phyloP scores from a whole-genome alignment of 1,140 invertebrate genomes.

The Listronotus bonariensis region DNA sequence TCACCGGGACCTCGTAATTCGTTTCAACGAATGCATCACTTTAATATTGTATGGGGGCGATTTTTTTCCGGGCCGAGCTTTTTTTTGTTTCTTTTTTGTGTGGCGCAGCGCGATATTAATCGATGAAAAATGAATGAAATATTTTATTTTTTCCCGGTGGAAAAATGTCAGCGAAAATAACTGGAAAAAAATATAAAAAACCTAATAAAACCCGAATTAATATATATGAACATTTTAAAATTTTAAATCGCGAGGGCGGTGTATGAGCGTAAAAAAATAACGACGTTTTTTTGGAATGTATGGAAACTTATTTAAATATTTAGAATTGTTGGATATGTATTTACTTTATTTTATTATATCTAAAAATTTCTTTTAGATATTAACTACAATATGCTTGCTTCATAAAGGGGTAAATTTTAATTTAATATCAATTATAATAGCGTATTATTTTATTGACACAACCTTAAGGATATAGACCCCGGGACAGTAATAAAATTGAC shows the following conservation, averaged over 20 bases:
- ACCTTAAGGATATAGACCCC: no score
- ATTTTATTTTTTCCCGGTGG: conserved; percentile 36
- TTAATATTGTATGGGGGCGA: conserved; percentile 41
- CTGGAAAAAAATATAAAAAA: conserved; percentile 19
- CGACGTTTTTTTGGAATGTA: no score
- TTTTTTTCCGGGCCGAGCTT: conserved; percentile 35
- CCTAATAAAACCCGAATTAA: conserved; percentile 32
- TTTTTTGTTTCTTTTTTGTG: conserved; percentile 29
- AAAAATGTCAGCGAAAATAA: conserved; percentile 25
- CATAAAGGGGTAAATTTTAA: no score
- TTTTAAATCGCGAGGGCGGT: not conserved
- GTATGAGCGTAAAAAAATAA: not conserved
- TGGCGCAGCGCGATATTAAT: conserved; percentile 36
- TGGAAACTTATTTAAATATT: no score
- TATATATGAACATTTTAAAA: conserved; percentile 35
- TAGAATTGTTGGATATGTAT: no score
- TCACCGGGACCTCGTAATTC: conserved; percentile 28
- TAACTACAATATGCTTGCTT: no score
- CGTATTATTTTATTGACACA: no score
- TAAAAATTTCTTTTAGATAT: no score
- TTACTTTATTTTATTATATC: no score
- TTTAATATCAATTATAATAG: no score
- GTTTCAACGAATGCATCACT: conserved; percentile 42
- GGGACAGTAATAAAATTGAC: no score
- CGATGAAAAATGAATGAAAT: conserved; percentile 41